Percentiles rank a stretch among this genome's conserved stretches.
phyloP scores from a whole-genome alignment of 2,797 vertebrate species.

The Gallinago stenura region DNA sequence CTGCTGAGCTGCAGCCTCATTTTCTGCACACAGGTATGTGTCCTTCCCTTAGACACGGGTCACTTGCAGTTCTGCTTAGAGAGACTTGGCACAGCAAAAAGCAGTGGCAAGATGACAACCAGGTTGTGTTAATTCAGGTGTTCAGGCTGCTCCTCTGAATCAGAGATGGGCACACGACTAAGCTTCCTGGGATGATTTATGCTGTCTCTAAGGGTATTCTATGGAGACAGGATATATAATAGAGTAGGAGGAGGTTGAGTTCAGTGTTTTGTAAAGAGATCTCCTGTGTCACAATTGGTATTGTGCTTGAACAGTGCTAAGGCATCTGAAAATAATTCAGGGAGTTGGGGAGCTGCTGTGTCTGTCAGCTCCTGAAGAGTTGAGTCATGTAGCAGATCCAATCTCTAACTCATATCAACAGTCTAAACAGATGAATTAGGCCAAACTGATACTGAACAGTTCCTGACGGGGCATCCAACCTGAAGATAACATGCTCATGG shows the following conservation, averaged over 20 bases:
- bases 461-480: background rate
- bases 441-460: background rate
- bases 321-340: background rate
- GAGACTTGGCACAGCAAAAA: background rate
- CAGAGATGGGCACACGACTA: background rate
- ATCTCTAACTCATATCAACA: background rate
- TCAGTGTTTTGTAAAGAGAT: conserved; percentile 4
- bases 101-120: background rate
- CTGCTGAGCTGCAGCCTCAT: background rate
- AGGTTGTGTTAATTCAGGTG: background rate
- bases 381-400: background rate
- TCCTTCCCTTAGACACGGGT: background rate
- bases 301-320: background rate
- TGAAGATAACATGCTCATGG: background rate
- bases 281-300: conserved; percentile 16
- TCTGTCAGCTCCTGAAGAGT: conserved; percentile 9
- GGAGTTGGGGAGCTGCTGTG: background rate
- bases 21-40: background rate
- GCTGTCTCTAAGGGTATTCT: background rate
- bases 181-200: conserved; percentile 16
- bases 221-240: background rate
- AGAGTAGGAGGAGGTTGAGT: conserved; percentile 12
- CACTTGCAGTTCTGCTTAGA: background rate
- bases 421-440: background rate
- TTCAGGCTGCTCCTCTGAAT: background rate